Percentiles rank a stretch among this genome's conserved stretches.
Evolutionary conservation across 1,140 invertebrate genomes (phyloP).

Genomic region (Achroia grisella): DNA sequence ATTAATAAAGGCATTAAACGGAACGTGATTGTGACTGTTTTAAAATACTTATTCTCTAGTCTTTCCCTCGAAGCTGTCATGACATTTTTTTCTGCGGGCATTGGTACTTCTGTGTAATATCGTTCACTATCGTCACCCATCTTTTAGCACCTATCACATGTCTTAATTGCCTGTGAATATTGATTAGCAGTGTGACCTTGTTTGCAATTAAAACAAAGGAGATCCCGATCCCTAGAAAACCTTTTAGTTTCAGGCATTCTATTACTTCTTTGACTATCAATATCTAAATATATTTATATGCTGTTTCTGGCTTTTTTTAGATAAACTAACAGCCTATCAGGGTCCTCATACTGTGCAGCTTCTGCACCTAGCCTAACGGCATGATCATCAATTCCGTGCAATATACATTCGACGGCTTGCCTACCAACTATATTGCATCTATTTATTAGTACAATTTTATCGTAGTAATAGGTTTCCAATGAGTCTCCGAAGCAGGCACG

Average conservation of each 20-base stretch:
- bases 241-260: too few relatives aligned
- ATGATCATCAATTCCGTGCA: conserved; percentile 4
- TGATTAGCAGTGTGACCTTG: background rate
- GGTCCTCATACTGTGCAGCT: conserved; percentile 3
- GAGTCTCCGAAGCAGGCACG: background rate
- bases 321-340: background rate
- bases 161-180: conserved; percentile 1
- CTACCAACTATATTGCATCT: background rate
- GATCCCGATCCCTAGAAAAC: too few relatives aligned
- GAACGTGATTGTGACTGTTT: background rate
- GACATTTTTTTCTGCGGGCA: background rate
- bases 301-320: background rate
- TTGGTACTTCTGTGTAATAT: background rate
- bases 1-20: background rate
- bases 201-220: conserved; percentile 3
- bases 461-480: conserved; percentile 2
- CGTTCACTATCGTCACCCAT: background rate
- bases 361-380: conserved; percentile 3
- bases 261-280: too few relatives aligned
- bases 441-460: conserved; percentile 5
- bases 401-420: conserved; percentile 3
- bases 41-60: background rate
- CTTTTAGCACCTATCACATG: background rate
- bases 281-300: too few relatives aligned
- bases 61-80: too few relatives aligned